Evolutionary conservation across 2,888 invertebrate genomes (phyloP), one percentile per base, ranked within the genome.

Genomic region (Caenorhabditis sp.): DNA sequence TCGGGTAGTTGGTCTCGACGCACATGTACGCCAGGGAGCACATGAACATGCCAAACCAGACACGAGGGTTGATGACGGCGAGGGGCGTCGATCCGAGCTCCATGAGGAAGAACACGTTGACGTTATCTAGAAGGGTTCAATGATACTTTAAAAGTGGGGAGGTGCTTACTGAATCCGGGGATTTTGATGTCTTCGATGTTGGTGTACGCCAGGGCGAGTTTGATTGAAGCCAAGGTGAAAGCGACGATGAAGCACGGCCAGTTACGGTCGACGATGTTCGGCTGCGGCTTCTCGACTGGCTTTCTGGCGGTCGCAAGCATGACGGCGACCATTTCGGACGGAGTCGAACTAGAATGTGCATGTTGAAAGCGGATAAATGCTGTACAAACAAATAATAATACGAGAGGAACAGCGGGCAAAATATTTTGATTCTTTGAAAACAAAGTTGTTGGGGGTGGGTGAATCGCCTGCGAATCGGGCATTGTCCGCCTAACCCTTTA

Each of bases 41-140:
- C 74, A 74, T 74, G 50, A 74, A 74, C 46, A 74, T 68, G 15
- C 55, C 55, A 17, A 74, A 74, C 74, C 74, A 74, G 45, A 62
- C 74, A 48, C 66, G 61, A 22, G 74, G 74, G 46, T 68, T 74
- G 35, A 74, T 68, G 9, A 74, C 32, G n/a, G 74, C 66, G 2
- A 74, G 50, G 22, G 74, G 66, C 3, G 66, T 74, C 13, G 74
- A 74, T 13, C 66, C 56, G 24, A 74, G 61, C 24, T 74, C 74
- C 50, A 74, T 50, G 7, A 66, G 48, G 65, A 74, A 74, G 35
- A 68, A 68, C 8, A 74, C 56, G 37, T 74, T 74, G 30, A 56
- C 41, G 27, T 74, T 55, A 8, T 66, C 74, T 74, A 48, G 52
- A 35, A 9, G 35, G 35, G 9, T 13, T 30, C 13, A 15, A 13